phyloP scores from a whole-genome alignment of 2,888 invertebrate species.

The Nymphalis c-album region DNA sequence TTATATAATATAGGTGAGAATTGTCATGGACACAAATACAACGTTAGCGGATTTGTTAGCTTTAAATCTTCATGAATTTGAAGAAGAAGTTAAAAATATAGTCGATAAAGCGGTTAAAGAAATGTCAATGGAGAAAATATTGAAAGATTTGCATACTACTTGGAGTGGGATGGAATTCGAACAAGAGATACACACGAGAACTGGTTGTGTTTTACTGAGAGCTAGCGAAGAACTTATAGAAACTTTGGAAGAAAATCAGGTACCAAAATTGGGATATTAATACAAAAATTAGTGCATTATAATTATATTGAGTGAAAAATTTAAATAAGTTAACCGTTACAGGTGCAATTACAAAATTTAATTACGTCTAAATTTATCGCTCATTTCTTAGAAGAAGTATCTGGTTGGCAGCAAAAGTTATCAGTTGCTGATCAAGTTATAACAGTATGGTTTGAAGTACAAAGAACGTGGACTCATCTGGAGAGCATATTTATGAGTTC shows the following conservation, averaged over 20 bases:
- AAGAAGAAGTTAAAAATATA: constrained; percentile 98
- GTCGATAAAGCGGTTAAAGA: constrained; percentile 99
- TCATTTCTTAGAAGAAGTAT: constrained; percentile 96
- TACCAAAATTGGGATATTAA: constrained; percentile 46
- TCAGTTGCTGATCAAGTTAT: constrained; percentile 97
- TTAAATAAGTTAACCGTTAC: constrained; percentile 28
- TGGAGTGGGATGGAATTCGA: constrained; percentile 97
- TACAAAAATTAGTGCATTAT: not conserved
- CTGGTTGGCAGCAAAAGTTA: constrained; percentile 95
- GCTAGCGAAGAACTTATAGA: constrained; percentile 98
- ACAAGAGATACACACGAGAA: constrained; percentile 92
- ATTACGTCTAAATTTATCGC: constrained; percentile 98
- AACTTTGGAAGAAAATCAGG: constrained; percentile 98
- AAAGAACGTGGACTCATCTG: constrained; percentile 97
- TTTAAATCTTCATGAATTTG: constrained; percentile 96
- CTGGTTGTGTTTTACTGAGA: constrained; percentile 91
- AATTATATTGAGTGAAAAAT: not conserved
- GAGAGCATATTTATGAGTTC: constrained; percentile 99
- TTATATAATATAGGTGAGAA: constrained; percentile 86
- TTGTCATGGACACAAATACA: constrained; percentile 96
- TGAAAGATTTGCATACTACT: constrained; percentile 93
- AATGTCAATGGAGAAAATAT: constrained; percentile 98
- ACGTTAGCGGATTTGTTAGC: constrained; percentile 95
- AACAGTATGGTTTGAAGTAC: constrained; percentile 96
- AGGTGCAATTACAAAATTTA: constrained; percentile 97